phyloP scores from a whole-genome alignment of 1,140 invertebrate species.

The Piezodorus guildinii region DNA sequence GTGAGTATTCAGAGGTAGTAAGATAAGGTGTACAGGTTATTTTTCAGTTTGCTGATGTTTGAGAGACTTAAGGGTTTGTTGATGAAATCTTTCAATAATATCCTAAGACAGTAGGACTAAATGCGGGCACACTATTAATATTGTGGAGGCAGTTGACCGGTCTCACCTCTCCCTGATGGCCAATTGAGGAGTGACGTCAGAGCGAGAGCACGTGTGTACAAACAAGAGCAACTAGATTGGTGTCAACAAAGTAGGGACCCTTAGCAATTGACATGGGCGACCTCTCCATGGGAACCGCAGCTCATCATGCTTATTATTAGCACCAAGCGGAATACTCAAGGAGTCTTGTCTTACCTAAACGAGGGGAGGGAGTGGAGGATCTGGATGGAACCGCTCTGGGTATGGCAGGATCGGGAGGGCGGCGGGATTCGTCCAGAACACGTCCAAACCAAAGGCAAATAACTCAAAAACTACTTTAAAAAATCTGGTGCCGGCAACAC shows the following conservation, averaged over 20 bases:
- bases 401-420: too few relatives aligned
- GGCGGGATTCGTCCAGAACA: too few relatives aligned
- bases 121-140: conserved; percentile 1
- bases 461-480: too few relatives aligned
- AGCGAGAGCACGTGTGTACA: conserved; percentile 10
- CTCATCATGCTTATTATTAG: background rate
- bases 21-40: too few relatives aligned
- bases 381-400: background rate
- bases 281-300: conserved; percentile 14
- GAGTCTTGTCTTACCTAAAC: background rate
- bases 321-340: background rate
- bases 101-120: too few relatives aligned
- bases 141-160: conserved; percentile 6
- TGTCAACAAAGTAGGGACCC: conserved; percentile 15
- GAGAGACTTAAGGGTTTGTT: too few relatives aligned
- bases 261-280: conserved; percentile 3
- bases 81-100: too few relatives aligned
- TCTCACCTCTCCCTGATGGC: background rate
- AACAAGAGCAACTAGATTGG: conserved; percentile 7
- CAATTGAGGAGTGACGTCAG: background rate
- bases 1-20: too few relatives aligned
- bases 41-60: too few relatives aligned
- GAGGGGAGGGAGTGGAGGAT: background rate
- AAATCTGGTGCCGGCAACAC: too few relatives aligned
- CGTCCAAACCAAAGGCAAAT: too few relatives aligned